Evolutionary conservation across 1,140 invertebrate genomes (phyloP), one percentile per base, ranked within the genome.

Genomic region (Lasioglossum baleicum): DNA sequence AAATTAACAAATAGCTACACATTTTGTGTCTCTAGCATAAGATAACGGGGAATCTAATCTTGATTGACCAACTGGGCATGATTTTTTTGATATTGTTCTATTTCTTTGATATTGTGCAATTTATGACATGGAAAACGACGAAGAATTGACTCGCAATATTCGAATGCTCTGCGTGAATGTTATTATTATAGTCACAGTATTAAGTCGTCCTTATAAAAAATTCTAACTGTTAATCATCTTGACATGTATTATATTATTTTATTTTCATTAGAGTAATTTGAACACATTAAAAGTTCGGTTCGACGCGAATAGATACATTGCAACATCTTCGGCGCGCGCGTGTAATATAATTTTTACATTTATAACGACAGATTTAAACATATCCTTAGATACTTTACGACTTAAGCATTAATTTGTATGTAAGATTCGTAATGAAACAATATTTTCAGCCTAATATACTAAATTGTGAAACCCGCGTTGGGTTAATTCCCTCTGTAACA

Each of bases 111-210:
- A 35, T 20, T 26, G 64, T 35, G 22, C 17, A 17, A 65, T 58
- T 78, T 56, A 31, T 42, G 15, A 71, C 10, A 15, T 20, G 31
- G 17, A 26, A 48, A 61, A 22, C 0, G 20, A 63, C 53, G 61
- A 51, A 35, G n/a, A 60, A 66, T 69, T 76, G 22, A 51, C 20
- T 63, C n/a, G n/a, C 48, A 56, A 56, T 65, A 35, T 22, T 70
- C 35, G 22, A 20, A 64, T 48, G 40, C 44, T 7, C n/a, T 53
- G 7, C 26, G 35, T 7, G 20, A 15, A 58, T n/a, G 20, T 22
- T 44, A 77, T 77, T 70, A 53, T 48, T 53, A 53, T 53, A 72
- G n/a, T 31, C 58, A 64, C 58, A 64, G 44, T 78, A 78, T 72
- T 78, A 72, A 60, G 26, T 76, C 56, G 22, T 26, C 42, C 40